These are phyloP conservation scores for Notodonta ziczac DNA, from an alignment of 2,888 invertebrate species.

Conservation along the genomic window DNA sequence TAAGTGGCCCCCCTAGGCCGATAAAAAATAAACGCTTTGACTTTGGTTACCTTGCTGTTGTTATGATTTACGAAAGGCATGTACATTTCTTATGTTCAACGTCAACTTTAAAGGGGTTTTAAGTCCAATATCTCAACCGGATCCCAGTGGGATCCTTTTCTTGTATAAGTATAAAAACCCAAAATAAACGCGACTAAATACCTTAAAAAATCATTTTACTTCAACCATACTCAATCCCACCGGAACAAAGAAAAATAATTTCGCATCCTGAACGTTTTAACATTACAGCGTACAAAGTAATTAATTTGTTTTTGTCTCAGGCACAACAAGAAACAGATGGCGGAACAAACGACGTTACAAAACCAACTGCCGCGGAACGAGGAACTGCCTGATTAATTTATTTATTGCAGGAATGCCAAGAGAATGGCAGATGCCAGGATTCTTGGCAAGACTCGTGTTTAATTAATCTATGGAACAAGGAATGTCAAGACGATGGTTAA, in stretches of 20 bases:
- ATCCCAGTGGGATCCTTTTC: no score
- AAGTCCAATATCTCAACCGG: no score
- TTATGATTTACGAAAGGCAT: no score
- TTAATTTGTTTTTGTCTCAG: background rate
- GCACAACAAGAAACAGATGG: constrained; percentile 3
- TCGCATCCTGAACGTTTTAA: background rate
- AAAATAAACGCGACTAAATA: no score
- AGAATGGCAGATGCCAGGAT: background rate
- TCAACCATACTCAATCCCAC: no score
- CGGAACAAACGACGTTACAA: background rate
- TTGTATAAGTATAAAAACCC: no score
- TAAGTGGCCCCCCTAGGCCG: no score
- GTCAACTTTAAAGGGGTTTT: no score
- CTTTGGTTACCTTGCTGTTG: no score
- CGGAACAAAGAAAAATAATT: background rate
- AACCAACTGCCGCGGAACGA: background rate
- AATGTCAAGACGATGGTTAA: background rate
- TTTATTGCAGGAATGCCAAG: background rate
- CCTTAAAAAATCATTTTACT: no score
- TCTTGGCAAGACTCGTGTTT: background rate
- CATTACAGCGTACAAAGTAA: background rate
- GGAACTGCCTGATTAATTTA: constrained; percentile 1
- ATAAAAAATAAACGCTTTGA: no score
- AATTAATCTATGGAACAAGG: background rate
- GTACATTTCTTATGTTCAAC: no score